A percentile compares a stretch with the other conserved stretches of the same genome.
Evolutionary conservation across 2,888 invertebrate species (phyloP).

Genomic region (Abrostola triplasia): DNA sequence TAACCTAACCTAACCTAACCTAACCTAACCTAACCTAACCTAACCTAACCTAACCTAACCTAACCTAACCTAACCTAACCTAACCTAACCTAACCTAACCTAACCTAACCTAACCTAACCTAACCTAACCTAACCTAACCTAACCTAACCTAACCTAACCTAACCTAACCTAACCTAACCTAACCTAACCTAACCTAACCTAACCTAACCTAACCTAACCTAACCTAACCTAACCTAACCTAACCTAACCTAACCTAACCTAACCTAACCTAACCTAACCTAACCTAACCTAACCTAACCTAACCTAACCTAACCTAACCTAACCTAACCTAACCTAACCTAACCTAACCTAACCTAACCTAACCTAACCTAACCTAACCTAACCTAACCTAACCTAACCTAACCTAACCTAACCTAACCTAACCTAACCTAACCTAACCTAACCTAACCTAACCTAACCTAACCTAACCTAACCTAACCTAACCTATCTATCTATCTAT

Average conservation of each 20-base stretch:
- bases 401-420: constrained; percentile 52
- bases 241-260: constrained; percentile 48
- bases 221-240: constrained; percentile 44
- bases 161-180: constrained; percentile 39
- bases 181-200: constrained; percentile 40
- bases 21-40: constrained; percentile 44
- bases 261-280: constrained; percentile 49
- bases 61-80: constrained; percentile 45
- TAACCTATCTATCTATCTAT: constrained; percentile 55
- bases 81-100: constrained; percentile 40
- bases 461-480: constrained; percentile 54
- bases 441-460: constrained; percentile 55
- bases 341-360: constrained; percentile 44
- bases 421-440: constrained; percentile 54
- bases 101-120: constrained; percentile 43
- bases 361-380: constrained; percentile 53
- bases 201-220: constrained; percentile 37
- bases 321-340: constrained; percentile 54
- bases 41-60: constrained; percentile 51
- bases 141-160: constrained; percentile 50
- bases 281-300: constrained; percentile 55
- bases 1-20: constrained; percentile 40
- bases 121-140: constrained; percentile 48
- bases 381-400: constrained; percentile 43
- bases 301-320: constrained; percentile 55